phyloP scores from a whole-genome alignment of 1,140 invertebrate species.

The Steinernema feltiae region DNA sequence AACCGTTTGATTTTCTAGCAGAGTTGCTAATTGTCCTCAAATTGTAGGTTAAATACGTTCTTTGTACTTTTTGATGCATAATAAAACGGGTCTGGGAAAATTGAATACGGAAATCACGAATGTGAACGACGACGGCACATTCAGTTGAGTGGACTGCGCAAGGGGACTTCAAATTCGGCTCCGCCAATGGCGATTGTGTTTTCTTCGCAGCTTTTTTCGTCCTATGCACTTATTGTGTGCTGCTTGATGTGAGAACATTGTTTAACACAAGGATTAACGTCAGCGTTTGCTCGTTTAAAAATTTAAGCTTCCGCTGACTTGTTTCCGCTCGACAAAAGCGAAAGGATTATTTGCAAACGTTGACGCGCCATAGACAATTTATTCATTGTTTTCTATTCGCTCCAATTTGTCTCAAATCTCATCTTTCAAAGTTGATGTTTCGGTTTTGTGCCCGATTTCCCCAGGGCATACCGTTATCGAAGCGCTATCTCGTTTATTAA shows the following conservation, averaged over 20 bases:
- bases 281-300: background rate
- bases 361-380: background rate
- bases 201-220: background rate
- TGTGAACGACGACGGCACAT: slow-evolving; percentile 8
- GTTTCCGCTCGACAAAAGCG: background rate
- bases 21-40: too few relatives aligned
- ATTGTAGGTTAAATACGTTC: too few relatives aligned
- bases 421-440: background rate
- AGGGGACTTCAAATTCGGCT: slow-evolving; percentile 5
- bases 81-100: slow-evolving; percentile 12
- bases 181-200: slow-evolving; percentile 6
- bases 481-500: background rate
- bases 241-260: background rate
- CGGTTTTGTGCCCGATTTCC: background rate
- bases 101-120: slow-evolving; percentile 7
- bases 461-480: background rate
- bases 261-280: background rate
- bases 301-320: background rate
- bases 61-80: slow-evolving; percentile 7
- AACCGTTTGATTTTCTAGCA: too few relatives aligned
- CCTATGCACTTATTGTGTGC: background rate
- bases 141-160: background rate
- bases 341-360: background rate
- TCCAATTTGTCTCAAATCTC: too few relatives aligned
- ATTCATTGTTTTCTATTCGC: too few relatives aligned